Evolutionary conservation across 2,113 vertebrate genomes (phyloP).

Genomic region (Pseudorectes ferrugineus): DNA sequence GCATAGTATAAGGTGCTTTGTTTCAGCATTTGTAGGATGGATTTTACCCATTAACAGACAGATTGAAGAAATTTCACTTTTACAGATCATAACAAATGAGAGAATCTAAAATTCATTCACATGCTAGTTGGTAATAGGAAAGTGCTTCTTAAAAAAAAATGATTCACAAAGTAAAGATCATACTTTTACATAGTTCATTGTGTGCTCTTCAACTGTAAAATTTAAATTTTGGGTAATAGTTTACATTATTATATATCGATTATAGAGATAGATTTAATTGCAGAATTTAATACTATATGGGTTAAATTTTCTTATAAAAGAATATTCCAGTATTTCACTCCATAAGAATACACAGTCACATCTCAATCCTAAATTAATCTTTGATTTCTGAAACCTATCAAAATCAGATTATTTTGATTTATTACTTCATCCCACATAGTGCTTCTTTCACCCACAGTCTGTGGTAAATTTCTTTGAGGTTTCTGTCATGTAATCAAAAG

Average conservation of each 20-base stretch:
- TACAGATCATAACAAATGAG: constrained; percentile 65
- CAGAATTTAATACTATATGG: constrained; percentile 32
- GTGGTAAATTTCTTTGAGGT: not conserved
- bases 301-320: constrained; percentile 56
- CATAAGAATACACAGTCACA: constrained; percentile 45
- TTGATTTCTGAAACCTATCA: constrained; percentile 32
- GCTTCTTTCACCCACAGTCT: not conserved
- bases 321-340: constrained; percentile 44
- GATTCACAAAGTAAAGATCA: constrained; percentile 65
- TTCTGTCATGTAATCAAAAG: not conserved
- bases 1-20: constrained; percentile 81
- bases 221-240: constrained; percentile 43
- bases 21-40: constrained; percentile 67
- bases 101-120: constrained; percentile 70
- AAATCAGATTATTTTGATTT: not conserved
- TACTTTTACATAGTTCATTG: constrained; percentile 65
- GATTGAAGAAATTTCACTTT: constrained; percentile 66
- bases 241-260: constrained; percentile 47
- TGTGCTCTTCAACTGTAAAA: constrained; percentile 72
- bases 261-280: constrained; percentile 40
- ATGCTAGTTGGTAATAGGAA: constrained; percentile 72
- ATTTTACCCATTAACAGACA: constrained; percentile 62
- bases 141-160: constrained; percentile 71
- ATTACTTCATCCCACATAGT: not conserved
- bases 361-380: constrained; percentile 32